phyloP scores from a whole-genome alignment of 2,888 invertebrate species.

The Thecocarcelia acutangulata region DNA sequence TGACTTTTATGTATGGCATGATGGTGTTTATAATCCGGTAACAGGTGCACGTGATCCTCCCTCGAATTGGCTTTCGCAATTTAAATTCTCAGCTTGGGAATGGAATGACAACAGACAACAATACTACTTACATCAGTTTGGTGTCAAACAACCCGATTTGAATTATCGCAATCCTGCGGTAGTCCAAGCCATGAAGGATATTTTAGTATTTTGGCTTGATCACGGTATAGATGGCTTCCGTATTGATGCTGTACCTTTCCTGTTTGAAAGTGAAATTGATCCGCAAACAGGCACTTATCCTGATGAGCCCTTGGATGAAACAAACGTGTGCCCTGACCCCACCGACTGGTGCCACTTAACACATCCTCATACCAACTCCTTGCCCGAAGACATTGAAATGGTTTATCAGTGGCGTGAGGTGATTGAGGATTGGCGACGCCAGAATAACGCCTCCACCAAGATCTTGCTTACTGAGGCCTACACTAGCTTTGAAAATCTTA shows the following conservation, averaged over 20 bases:
- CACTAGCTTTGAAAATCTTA: slow-evolving; percentile 83
- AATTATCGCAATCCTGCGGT: slow-evolving; percentile 84
- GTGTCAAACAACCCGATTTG: slow-evolving; percentile 85
- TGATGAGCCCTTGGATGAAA: slow-evolving; percentile 85
- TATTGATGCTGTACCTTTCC: slow-evolving; percentile 84
- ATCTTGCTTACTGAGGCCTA: slow-evolving; percentile 85
- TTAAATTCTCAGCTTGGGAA: slow-evolving; percentile 84
- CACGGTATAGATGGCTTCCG: slow-evolving; percentile 89
- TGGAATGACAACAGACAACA: slow-evolving; percentile 84
- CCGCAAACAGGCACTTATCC: slow-evolving; percentile 75
- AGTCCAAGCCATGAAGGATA: slow-evolving; percentile 83
- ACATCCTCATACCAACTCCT: slow-evolving; percentile 84
- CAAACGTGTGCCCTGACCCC: slow-evolving; percentile 80
- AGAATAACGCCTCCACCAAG: slow-evolving; percentile 76
- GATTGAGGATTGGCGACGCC: slow-evolving; percentile 81
- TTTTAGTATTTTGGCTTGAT: slow-evolving; percentile 87
- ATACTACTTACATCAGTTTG: slow-evolving; percentile 86
- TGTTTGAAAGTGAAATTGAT: slow-evolving; percentile 75
- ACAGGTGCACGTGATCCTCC: slow-evolving; percentile 81
- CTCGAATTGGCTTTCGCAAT: slow-evolving; percentile 86
- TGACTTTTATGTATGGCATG: slow-evolving; percentile 89
- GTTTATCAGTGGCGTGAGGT: slow-evolving; percentile 85
- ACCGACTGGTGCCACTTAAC: slow-evolving; percentile 83
- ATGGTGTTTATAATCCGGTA: slow-evolving; percentile 85
- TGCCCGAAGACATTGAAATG: slow-evolving; percentile 84